Percentiles rank a stretch among this genome's conserved stretches.
These are phyloP conservation scores for Thecophora atra DNA, from an alignment of 2,888 invertebrate genomes.

Conservation along the genomic window DNA sequence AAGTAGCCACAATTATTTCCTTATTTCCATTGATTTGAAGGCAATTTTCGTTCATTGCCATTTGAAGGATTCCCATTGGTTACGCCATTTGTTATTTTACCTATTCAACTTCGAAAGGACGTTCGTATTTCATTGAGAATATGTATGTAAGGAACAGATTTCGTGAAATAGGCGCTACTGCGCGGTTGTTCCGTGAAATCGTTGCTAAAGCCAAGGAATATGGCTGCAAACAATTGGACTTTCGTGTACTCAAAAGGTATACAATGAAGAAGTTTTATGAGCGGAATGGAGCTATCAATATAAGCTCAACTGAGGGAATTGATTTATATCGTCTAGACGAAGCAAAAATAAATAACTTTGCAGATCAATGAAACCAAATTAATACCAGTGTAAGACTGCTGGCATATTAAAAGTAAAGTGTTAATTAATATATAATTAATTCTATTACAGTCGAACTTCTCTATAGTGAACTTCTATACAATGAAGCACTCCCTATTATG, in stretches of 20 bases:
- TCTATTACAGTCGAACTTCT: no score
- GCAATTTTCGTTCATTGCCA: not conserved
- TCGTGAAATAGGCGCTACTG: slow-evolving; percentile 68
- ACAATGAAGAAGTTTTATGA: slow-evolving; percentile 81
- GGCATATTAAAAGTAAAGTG: no score
- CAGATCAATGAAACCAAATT: no score
- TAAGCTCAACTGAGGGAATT: slow-evolving; percentile 76
- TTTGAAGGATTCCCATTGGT: slow-evolving; percentile 69
- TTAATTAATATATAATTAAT: no score
- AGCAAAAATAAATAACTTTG: slow-evolving; percentile 20
- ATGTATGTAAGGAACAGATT: slow-evolving; percentile 78
- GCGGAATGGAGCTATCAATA: slow-evolving; percentile 72
- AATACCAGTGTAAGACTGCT: no score
- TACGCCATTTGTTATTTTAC: slow-evolving; percentile 82
- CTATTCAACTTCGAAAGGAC: slow-evolving; percentile 89
- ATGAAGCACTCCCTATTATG: no score
- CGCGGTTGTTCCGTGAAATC: no score
- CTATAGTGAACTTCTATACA: no score
- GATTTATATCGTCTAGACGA: slow-evolving; percentile 70
- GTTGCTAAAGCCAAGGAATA: no score
- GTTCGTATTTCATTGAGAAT: slow-evolving; percentile 84
- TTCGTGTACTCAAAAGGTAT: slow-evolving; percentile 87
- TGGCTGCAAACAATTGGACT: no score
- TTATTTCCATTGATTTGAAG: not conserved
- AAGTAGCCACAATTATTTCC: slow-evolving; percentile 41